phyloP scores from a whole-genome alignment of 2,113 vertebrate genomes.

The Cochlearius cochlearius region DNA sequence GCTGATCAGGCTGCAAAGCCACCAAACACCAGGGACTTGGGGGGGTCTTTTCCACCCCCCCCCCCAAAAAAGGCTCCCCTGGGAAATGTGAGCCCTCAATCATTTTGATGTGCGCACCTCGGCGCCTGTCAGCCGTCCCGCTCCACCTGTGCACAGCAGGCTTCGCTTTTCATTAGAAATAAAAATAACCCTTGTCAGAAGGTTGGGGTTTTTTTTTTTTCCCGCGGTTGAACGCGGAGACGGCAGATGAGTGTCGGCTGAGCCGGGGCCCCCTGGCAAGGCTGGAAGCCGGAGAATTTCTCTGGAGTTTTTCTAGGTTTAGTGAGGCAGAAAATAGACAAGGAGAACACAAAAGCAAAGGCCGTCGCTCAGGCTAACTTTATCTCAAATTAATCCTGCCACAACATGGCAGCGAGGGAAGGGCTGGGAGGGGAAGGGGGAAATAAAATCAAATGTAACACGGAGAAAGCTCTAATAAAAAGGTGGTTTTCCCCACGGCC shows the following conservation, averaged over 20 bases:
- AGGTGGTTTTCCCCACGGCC: accelerated
- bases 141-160: constrained; percentile 41
- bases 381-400: constrained; percentile 48
- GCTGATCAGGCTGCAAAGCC: neutral
- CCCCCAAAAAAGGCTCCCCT: neutral
- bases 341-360: constrained; percentile 58
- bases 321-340: constrained; percentile 63
- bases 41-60: accelerated
- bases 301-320: constrained; percentile 42
- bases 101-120: neutral
- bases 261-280: neutral
- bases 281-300: constrained; percentile 8
- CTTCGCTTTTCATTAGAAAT: neutral
- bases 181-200: constrained; percentile 43
- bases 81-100: neutral
- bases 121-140: neutral
- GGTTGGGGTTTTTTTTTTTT: neutral
- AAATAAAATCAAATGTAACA: neutral
- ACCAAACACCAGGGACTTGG: accelerated
- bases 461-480: neutral
- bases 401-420: neutral
- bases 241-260: neutral
- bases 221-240: neutral
- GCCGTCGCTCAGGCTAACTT: constrained; percentile 31
- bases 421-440: neutral